phyloP scores from a whole-genome alignment of 1,140 invertebrate genomes.

The Penaeus vannamei region DNA sequence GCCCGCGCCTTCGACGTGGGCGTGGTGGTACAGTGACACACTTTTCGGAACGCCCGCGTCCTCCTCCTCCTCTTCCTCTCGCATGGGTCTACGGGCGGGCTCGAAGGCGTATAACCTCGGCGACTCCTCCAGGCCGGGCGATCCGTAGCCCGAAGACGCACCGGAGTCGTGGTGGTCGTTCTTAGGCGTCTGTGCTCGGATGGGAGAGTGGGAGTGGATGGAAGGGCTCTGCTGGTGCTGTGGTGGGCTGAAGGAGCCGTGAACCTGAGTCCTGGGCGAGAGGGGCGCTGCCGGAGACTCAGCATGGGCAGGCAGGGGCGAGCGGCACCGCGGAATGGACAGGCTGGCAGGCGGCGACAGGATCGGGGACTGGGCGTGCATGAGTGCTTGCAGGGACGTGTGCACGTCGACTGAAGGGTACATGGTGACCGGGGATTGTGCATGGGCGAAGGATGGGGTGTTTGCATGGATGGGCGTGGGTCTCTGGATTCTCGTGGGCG shows the following conservation, averaged over 20 bases:
- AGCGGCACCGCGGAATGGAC: neutral
- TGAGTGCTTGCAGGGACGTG: neutral
- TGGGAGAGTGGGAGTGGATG: neutral
- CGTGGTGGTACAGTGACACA: too few relatives aligned
- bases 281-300: neutral
- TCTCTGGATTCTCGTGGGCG: constrained; percentile 5
- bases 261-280: neutral
- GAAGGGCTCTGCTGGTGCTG: neutral
- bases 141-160: neutral
- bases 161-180: constrained; percentile 22
- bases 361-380: neutral
- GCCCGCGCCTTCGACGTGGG: too few relatives aligned
- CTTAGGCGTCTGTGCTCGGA: constrained; percentile 5
- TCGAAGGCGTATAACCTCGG: neutral
- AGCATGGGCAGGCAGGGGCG: too few relatives aligned
- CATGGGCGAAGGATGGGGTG: neutral
- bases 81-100: too few relatives aligned
- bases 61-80: too few relatives aligned
- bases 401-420: neutral
- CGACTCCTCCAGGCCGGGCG: constrained; percentile 4
- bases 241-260: neutral
- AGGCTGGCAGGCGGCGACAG: neutral
- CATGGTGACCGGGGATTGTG: neutral
- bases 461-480: neutral
- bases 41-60: too few relatives aligned